Evolutionary conservation across 2,888 invertebrate species (phyloP).

Genomic region (Petrolisthes cinctipes): DNA sequence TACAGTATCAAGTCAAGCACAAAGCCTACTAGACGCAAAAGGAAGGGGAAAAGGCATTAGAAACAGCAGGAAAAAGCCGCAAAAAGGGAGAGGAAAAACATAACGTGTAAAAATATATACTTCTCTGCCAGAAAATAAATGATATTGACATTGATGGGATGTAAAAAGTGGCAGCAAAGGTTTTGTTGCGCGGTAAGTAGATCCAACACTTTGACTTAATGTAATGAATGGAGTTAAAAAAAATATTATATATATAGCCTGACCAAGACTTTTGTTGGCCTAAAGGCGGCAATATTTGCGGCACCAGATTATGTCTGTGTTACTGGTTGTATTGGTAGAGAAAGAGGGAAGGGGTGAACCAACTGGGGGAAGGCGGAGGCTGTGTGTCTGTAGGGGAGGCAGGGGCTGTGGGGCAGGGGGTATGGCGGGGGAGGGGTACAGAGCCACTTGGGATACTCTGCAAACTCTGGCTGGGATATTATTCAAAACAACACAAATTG

Average conservation of each 20-base stretch:
- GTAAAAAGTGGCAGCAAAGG: constrained; percentile 25
- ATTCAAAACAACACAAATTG: neutral
- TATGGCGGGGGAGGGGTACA: neutral
- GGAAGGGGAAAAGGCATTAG: constrained; percentile 26
- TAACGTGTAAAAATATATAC: constrained; percentile 15
- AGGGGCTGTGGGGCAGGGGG: constrained; percentile 11
- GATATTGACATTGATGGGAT: constrained; percentile 10
- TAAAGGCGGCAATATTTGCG: constrained; percentile 5
- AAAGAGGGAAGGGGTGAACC: constrained; percentile 19
- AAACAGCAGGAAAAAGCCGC: constrained; percentile 31
- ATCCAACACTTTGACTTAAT: constrained; percentile 22
- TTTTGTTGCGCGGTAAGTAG: constrained; percentile 25
- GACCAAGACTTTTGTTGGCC: constrained; percentile 13
- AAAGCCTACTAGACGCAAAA: constrained; percentile 34
- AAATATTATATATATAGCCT: constrained; percentile 18
- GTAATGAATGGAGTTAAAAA: constrained; percentile 4
- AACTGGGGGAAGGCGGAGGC: constrained; percentile 25
- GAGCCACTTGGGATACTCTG: neutral
- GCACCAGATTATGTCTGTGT: constrained; percentile 35
- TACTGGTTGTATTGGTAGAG: constrained; percentile 28
- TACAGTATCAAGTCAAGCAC: constrained; percentile 21
- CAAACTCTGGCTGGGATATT: neutral
- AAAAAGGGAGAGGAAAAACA: constrained; percentile 18
- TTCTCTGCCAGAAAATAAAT: constrained; percentile 20
- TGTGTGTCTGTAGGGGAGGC: constrained; percentile 22